These are phyloP conservation scores for Delphinapterus leucas DNA, from an alignment of 2,113 vertebrate genomes.

Conservation along the genomic window DNA sequence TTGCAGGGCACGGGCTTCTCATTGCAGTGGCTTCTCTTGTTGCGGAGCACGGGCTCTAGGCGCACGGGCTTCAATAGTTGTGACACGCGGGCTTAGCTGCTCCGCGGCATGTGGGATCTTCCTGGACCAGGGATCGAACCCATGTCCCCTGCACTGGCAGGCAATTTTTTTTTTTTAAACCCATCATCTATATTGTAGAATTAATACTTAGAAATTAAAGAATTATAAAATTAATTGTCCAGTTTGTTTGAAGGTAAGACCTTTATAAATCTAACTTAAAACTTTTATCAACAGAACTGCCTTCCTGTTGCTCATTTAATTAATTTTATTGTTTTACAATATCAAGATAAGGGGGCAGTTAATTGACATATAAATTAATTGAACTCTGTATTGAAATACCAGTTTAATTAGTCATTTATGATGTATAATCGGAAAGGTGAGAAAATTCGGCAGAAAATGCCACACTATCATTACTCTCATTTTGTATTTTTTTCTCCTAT, in stretches of 20 bases:
- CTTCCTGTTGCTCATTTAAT: slow-evolving; percentile 38
- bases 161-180: not conserved
- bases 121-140: too few relatives aligned
- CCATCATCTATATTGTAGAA: not conserved
- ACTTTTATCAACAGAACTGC: not conserved
- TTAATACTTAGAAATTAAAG: not conserved
- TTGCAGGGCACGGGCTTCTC: too few relatives aligned
- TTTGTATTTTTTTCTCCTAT: not conserved
- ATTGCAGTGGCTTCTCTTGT: too few relatives aligned
- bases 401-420: slow-evolving; percentile 28
- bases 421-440: slow-evolving; percentile 8
- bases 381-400: slow-evolving; percentile 30
- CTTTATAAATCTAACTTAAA: not conserved
- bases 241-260: not conserved
- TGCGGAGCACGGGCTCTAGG: too few relatives aligned
- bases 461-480: not conserved
- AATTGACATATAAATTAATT: slow-evolving; percentile 37
- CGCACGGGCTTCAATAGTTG: too few relatives aligned
- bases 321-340: slow-evolving; percentile 32
- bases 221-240: not conserved
- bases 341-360: not conserved
- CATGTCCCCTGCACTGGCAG: too few relatives aligned
- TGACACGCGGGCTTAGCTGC: too few relatives aligned
- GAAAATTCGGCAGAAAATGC: not conserved
- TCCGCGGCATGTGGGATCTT: too few relatives aligned